Percentiles rank a stretch among this genome's conserved stretches.
These are phyloP conservation scores for Selene dorsalis DNA, from an alignment of 2,797 vertebrate genomes.

Conservation along the genomic window DNA sequence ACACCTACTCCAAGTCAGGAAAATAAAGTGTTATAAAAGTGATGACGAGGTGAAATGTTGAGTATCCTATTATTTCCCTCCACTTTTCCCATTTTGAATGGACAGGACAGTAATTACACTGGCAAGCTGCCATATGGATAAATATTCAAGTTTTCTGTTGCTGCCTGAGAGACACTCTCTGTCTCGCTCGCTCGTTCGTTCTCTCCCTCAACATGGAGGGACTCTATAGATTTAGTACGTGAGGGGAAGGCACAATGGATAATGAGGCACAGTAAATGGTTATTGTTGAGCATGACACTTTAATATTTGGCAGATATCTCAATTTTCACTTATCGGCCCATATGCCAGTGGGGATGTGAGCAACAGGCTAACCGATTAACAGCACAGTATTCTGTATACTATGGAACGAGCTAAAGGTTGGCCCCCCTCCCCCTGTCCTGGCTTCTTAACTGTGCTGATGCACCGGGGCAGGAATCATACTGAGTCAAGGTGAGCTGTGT, in stretches of 20 bases:
- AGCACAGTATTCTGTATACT: slow-evolving; percentile 22
- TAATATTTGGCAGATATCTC: slow-evolving; percentile 58
- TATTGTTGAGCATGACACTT: slow-evolving; percentile 59
- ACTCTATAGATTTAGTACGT: slow-evolving; percentile 41
- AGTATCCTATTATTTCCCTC: slow-evolving; percentile 68
- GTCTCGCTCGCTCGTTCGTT: slow-evolving; percentile 47
- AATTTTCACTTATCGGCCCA: slow-evolving; percentile 54
- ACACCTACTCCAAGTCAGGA: slow-evolving; percentile 17
- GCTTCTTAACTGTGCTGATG: slow-evolving; percentile 28
- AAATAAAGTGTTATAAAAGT: slow-evolving; percentile 53
- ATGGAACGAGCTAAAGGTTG: slow-evolving; percentile 46
- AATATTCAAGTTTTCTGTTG: slow-evolving; percentile 66
- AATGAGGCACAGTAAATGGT: slow-evolving; percentile 59
- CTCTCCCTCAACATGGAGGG: slow-evolving; percentile 32
- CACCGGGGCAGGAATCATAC: slow-evolving; percentile 45
- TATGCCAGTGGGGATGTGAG: slow-evolving; percentile 13
- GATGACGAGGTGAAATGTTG: slow-evolving; percentile 73
- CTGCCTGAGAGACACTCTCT: slow-evolving; percentile 34
- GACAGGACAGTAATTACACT: slow-evolving; percentile 70
- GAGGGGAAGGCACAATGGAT: slow-evolving; percentile 45
- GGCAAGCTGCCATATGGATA: slow-evolving; percentile 67
- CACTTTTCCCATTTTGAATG: slow-evolving; percentile 50
- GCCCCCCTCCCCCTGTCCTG: slow-evolving; percentile 17
- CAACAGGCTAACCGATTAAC: slow-evolving; percentile 61
- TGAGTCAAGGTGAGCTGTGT: slow-evolving; percentile 63